Evolutionary conservation across 2,113 vertebrate genomes (phyloP).

Genomic region (Campylorhamphus procurvoides): DNA sequence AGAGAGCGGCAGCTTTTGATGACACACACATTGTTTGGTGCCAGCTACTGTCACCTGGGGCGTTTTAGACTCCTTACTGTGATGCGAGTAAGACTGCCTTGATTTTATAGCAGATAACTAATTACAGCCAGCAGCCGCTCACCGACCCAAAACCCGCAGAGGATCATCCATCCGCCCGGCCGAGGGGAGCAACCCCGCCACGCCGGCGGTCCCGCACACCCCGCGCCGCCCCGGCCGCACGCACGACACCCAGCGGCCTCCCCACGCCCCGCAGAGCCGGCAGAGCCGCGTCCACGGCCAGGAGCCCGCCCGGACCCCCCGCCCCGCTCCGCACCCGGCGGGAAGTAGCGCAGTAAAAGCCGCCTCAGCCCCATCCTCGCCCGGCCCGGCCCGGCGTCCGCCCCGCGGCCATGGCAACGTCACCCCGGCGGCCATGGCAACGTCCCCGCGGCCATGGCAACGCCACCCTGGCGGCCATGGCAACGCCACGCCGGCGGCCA

Average conservation of each 20-base stretch:
- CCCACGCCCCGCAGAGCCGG: background rate
- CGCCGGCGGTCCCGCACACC: background rate
- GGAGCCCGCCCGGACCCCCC: too few relatives aligned
- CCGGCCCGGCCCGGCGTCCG: background rate
- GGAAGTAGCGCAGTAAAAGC: slow-evolving; percentile 90
- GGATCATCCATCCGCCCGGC: rapidly evolving
- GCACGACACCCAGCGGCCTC: background rate
- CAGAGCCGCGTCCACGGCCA: background rate
- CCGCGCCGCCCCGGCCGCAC: background rate
- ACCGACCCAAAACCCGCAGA: rapidly evolving
- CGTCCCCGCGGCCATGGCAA: too few relatives aligned
- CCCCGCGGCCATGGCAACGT: slow-evolving; percentile 75
- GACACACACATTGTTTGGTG: rapidly evolving
- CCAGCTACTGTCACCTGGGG: rapidly evolving
- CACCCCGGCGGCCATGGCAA: too few relatives aligned
- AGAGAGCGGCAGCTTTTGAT: background rate
- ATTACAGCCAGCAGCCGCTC: background rate
- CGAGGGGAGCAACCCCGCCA: background rate
- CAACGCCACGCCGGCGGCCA: slow-evolving; percentile 71
- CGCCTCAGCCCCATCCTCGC: slow-evolving; percentile 83
- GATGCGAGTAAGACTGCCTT: rapidly evolving
- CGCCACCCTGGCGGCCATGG: slow-evolving; percentile 68
- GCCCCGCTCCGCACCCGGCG: slow-evolving; percentile 82
- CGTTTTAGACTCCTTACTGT: background rate
- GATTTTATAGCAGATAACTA: rapidly evolving